Base-by-base conservation (phyloP, 2,113 vertebrate genomes). In the Climacteris rufus region DNA sequence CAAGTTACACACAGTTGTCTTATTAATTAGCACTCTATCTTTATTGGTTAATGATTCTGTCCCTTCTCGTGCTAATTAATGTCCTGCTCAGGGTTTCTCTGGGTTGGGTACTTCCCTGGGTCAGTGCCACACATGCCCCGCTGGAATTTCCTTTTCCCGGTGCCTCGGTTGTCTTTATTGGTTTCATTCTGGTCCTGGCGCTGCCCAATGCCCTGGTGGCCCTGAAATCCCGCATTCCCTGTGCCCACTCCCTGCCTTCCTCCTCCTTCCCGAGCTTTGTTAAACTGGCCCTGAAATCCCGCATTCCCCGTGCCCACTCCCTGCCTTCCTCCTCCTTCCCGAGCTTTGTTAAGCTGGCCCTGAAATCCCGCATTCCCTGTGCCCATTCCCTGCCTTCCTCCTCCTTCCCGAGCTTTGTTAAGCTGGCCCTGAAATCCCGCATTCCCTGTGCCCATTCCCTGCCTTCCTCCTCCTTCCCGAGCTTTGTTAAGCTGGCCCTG, bases 61-160 rank as follows among this genome's bases (percentile, higher is more conserved):
- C 49, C 39, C 57, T 24, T 40, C 68, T 31, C 21, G 4, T 50
- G 40, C 23, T 47, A 44, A 3, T 30, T 1, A 8, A 30, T 6
- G 14, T 28, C 16, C 0, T 3, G 14, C n/a, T 39, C 49, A 28
- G 40, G 1, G 28, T 8, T 74, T 7, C 59, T n/a, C 40, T 5
- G 6, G 33, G 4, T 4, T 2, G 13, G 39, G 5, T 45, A 40
- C 39, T 28, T 39, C 30, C 25, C 20, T 10, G 18, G 40, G 22
- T 22, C 45, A 25, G 52, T 27, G 27, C 20, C 78, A 4, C 63
- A 17, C 27, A 33, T 33, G 0, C 49, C 25, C 11, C 57, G 44
- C 57, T 37, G 40, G 14, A 37, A 28, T 3, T 31, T 2, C 27
- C 27, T 25, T 14, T 33, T 11, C 28, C 47, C 57, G 8, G 3